phyloP scores from a whole-genome alignment of 2,113 vertebrate genomes.

The Leucopsar rothschildi region DNA sequence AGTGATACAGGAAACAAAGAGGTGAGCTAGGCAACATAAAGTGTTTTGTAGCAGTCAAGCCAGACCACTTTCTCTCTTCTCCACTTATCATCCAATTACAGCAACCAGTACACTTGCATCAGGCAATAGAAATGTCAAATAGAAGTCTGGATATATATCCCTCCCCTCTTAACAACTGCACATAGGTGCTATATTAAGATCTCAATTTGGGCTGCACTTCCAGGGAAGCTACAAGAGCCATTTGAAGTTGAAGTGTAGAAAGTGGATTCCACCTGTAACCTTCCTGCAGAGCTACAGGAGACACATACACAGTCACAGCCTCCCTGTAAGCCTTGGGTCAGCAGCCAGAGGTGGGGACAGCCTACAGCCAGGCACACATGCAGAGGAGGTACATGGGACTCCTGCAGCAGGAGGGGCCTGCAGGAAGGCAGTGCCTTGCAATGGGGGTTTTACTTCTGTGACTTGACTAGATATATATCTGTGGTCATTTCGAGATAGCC shows the following conservation, averaged over 20 bases:
- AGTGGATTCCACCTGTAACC: neutral
- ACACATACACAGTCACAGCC: rapidly evolving
- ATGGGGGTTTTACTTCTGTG: neutral
- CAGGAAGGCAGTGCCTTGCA: neutral
- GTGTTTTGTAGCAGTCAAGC: neutral
- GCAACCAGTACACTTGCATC: neutral
- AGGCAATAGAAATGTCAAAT: neutral
- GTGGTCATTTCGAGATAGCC: neutral
- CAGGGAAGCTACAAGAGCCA: neutral
- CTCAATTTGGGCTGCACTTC: neutral
- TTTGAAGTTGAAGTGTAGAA: neutral
- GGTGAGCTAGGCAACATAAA: neutral
- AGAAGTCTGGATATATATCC: neutral
- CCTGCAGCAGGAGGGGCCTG: neutral
- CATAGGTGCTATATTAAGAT: neutral
- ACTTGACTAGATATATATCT: neutral
- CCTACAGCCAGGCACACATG: rapidly evolving
- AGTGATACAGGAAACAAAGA: neutral
- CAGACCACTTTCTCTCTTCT: neutral
- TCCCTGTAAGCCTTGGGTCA: neutral
- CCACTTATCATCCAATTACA: neutral
- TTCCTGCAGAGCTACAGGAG: neutral
- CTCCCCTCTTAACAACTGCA: neutral
- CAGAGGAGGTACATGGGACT: neutral
- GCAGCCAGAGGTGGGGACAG: neutral